These are phyloP conservation scores for Cryptus viduatorius DNA, from an alignment of 2,888 invertebrate genomes.

Conservation along the genomic window DNA sequence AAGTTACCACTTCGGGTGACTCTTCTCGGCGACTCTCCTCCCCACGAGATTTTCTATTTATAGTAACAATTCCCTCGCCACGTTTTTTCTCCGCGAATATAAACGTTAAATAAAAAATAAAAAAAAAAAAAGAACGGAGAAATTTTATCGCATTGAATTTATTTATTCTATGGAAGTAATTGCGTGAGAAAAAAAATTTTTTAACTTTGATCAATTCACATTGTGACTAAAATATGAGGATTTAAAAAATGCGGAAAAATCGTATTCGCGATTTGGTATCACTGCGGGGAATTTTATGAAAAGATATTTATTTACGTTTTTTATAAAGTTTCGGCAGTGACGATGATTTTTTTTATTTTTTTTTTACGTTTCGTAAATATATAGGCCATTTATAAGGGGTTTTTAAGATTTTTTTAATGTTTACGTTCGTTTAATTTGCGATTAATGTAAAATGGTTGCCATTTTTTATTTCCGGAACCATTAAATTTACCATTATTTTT, in stretches of 20 bases:
- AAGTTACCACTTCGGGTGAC: slow-evolving; percentile 18
- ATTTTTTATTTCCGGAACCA: no score
- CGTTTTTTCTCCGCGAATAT: background rate
- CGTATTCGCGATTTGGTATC: background rate
- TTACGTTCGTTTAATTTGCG: no score
- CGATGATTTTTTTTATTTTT: no score
- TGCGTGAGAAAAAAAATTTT: background rate
- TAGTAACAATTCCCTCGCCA: slow-evolving; percentile 42
- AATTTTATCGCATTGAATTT: slow-evolving; percentile 6
- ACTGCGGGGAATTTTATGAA: background rate
- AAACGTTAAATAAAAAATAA: slow-evolving; percentile 2
- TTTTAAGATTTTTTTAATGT: no score
- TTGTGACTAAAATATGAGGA: background rate
- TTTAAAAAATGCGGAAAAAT: background rate
- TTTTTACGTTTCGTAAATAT: no score
- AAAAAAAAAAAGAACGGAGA: slow-evolving; percentile 27
- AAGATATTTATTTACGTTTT: background rate
- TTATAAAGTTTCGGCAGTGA: no score
- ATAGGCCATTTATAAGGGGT: no score
- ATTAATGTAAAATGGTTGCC: no score
- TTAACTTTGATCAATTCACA: background rate
- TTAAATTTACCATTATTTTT: no score
- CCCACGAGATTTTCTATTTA: slow-evolving; percentile 2
- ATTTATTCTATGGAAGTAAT: background rate
- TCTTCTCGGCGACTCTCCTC: background rate